These are phyloP conservation scores for Colius striatus DNA, from an alignment of 2,113 vertebrate species.

Conservation along the genomic window DNA sequence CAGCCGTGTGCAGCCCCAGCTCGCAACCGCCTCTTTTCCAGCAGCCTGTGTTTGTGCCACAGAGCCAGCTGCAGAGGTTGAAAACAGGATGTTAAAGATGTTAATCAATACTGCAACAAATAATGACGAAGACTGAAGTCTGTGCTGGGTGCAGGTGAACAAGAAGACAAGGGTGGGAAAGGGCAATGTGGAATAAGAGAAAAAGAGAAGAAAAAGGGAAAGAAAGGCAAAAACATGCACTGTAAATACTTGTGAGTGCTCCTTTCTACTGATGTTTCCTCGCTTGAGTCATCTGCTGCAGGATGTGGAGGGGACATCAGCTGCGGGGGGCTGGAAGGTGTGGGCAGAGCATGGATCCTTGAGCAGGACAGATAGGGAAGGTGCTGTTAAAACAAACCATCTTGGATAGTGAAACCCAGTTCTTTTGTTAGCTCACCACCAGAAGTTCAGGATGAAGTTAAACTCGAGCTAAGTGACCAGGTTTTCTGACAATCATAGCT, in stretches of 20 bases:
- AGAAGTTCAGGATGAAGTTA: not conserved
- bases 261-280: not conserved
- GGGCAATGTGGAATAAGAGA: not conserved
- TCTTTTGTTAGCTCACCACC: not conserved
- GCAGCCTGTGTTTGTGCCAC: not conserved
- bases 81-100: slow-evolving; percentile 48
- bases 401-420: accelerated
- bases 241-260: not conserved
- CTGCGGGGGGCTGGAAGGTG: too few relatives aligned
- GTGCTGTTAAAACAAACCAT: not conserved
- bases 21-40: accelerated
- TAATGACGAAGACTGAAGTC: not conserved
- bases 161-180: not conserved
- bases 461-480: not conserved
- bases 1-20: accelerated
- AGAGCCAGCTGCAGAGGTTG: not conserved
- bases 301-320: not conserved
- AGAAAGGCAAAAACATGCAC: not conserved
- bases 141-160: not conserved
- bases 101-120: not conserved
- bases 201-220: not conserved
- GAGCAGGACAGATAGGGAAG: not conserved
- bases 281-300: not conserved
- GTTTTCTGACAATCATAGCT: not conserved
- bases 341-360: not conserved